A percentile compares a stretch with the other conserved stretches of the same genome.
Evolutionary conservation across 2,888 invertebrate species (phyloP).

Genomic region (Cerastis leucographa): DNA sequence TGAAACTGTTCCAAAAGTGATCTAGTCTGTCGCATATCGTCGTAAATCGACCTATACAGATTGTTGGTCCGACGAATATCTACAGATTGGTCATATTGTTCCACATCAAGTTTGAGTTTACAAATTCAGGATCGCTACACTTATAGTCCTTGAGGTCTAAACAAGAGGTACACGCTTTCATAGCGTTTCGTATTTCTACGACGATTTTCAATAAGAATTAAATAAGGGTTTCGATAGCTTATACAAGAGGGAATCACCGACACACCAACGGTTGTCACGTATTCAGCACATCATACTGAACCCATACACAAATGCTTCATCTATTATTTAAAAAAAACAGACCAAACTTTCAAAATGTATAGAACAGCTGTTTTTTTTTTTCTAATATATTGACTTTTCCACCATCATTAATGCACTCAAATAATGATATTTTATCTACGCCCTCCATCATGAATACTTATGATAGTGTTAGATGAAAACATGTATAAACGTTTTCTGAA

Average conservation of each 20-base stretch:
- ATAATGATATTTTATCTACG: neutral
- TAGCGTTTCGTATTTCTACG: neutral
- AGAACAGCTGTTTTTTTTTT: too few relatives aligned
- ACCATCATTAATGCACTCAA: neutral
- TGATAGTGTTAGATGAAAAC: neutral
- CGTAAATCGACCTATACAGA: neutral
- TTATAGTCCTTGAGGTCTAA: neutral
- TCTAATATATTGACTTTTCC: neutral
- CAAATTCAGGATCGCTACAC: neutral
- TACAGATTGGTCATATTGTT: neutral
- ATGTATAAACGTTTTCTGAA: neutral
- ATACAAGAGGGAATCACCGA: too few relatives aligned
- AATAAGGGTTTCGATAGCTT: neutral
- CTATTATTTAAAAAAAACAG: too few relatives aligned
- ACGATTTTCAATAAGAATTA: neutral
- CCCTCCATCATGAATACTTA: neutral
- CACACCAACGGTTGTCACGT: too few relatives aligned
- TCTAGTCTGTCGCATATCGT: conserved; percentile 5
- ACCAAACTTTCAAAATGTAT: too few relatives aligned
- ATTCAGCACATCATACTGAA: neutral
- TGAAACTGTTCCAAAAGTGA: conserved; percentile 10
- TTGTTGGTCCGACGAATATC: neutral
- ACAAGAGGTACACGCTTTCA: neutral
- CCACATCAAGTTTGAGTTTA: too few relatives aligned
- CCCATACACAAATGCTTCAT: too few relatives aligned